These are phyloP conservation scores for Asteroscopus sphinx DNA, from an alignment of 2,888 invertebrate genomes.

Conservation along the genomic window DNA sequence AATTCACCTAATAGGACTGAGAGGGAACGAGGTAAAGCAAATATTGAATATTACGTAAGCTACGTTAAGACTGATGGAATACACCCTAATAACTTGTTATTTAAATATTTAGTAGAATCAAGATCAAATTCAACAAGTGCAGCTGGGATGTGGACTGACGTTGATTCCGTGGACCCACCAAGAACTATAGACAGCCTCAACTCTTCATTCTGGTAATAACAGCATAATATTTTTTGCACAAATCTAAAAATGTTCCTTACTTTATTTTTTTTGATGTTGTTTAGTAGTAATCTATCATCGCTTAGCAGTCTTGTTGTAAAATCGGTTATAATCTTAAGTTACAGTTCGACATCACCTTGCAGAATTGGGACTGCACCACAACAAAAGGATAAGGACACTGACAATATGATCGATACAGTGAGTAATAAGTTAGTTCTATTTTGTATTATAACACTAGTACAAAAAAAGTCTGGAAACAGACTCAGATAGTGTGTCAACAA, in stretches of 20 bases:
- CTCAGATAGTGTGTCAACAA: too few relatives aligned
- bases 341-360: conserved; percentile 89
- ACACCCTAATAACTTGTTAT: too few relatives aligned
- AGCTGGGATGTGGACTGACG: conserved; percentile 88
- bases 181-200: conserved; percentile 89
- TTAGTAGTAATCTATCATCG: neutral
- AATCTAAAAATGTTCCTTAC: too few relatives aligned
- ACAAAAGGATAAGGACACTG: conserved; percentile 69
- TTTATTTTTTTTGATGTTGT: neutral
- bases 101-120: conserved; percentile 87
- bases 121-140: conserved; percentile 92
- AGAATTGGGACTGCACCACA: conserved; percentile 88
- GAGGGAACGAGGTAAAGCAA: conserved; percentile 69
- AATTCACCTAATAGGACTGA: conserved; percentile 92
- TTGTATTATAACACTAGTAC: too few relatives aligned
- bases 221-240: neutral
- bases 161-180: conserved; percentile 90
- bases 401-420: conserved; percentile 66
- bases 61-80: too few relatives aligned
- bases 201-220: conserved; percentile 80
- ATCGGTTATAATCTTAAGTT: conserved; percentile 68
- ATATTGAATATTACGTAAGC: too few relatives aligned
- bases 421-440: conserved; percentile 58
- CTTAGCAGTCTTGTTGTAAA: conserved; percentile 12
- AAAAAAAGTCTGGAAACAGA: too few relatives aligned